Evolutionary conservation across 2,888 invertebrate species (phyloP).

Genomic region (Chloroclystis v-ata): DNA sequence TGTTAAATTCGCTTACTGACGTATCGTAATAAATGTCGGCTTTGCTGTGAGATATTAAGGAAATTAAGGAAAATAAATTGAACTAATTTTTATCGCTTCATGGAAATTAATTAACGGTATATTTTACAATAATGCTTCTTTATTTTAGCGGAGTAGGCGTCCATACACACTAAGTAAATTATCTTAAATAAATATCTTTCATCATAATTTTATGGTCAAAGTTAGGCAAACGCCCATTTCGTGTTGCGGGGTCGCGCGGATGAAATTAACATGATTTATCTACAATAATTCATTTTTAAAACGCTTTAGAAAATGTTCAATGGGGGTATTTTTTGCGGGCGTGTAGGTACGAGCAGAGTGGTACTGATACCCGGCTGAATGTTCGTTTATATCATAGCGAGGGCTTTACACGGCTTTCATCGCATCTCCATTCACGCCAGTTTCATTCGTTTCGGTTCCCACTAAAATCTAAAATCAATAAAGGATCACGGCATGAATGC

Average conservation of each 20-base stretch:
- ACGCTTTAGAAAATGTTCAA: slow-evolving; percentile 28
- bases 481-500: slow-evolving; percentile 77
- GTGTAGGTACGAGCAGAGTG: slow-evolving; percentile 47
- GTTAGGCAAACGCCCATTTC: slow-evolving; percentile 61
- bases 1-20: slow-evolving; percentile 45
- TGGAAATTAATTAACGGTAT: slow-evolving; percentile 48
- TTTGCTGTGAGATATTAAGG: slow-evolving; percentile 49
- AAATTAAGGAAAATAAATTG: slow-evolving; percentile 56
- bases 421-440: slow-evolving; percentile 72
- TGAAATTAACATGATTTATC: slow-evolving; percentile 36
- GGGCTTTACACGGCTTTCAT: slow-evolving; percentile 71
- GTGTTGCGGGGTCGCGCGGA: slow-evolving; percentile 54
- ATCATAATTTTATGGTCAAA: slow-evolving; percentile 68
- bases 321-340: slow-evolving; percentile 30
- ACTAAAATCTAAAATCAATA: slow-evolving; percentile 79
- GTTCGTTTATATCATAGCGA: slow-evolving; percentile 71
- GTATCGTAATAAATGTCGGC: slow-evolving; percentile 58
- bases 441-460: slow-evolving; percentile 75
- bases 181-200: slow-evolving; percentile 67
- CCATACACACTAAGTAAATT: slow-evolving; percentile 59
- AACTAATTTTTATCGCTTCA: slow-evolving; percentile 53
- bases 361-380: slow-evolving; percentile 61
- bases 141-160: slow-evolving; percentile 35
- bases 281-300: slow-evolving; percentile 43
- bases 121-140: slow-evolving; percentile 19